Percentiles rank a stretch among this genome's conserved stretches.
phyloP scores from a whole-genome alignment of 2,797 vertebrate genomes.

The Chloroceryle amazona region DNA sequence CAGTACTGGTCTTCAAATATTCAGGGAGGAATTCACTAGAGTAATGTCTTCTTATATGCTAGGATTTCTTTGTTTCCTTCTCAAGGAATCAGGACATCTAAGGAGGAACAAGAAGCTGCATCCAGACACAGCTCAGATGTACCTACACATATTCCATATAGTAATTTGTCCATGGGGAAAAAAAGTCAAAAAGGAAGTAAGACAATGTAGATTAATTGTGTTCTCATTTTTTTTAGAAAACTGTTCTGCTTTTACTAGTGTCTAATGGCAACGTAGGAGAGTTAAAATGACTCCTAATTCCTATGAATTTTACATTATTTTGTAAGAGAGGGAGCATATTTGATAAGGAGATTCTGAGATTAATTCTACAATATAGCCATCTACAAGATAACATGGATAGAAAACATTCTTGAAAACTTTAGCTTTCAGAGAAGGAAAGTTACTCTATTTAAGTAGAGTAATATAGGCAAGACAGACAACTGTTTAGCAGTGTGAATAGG shows the following conservation, averaged over 20 bases:
- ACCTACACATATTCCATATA: no score
- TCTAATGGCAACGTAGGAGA: background rate
- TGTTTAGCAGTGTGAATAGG: background rate
- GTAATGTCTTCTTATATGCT: background rate
- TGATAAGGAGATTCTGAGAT: background rate
- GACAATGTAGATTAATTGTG: background rate
- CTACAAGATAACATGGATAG: background rate
- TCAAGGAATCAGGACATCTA: background rate
- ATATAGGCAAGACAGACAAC: background rate
- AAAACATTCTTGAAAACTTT: background rate
- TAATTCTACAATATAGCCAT: background rate
- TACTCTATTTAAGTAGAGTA: background rate
- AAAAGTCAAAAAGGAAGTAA: background rate
- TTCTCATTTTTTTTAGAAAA: background rate
- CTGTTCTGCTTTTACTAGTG: background rate
- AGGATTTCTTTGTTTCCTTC: background rate
- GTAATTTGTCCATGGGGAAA: background rate
- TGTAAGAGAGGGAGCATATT: background rate
- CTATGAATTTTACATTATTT: background rate
- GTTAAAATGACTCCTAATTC: background rate
- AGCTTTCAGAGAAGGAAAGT: background rate
- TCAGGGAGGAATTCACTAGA: background rate
- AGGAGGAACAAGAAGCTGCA: background rate
- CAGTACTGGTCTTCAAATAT: background rate
- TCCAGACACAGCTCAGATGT: background rate